Base-by-base conservation (phyloP, 2,888 invertebrate genomes). In the Leucania comma region DNA sequence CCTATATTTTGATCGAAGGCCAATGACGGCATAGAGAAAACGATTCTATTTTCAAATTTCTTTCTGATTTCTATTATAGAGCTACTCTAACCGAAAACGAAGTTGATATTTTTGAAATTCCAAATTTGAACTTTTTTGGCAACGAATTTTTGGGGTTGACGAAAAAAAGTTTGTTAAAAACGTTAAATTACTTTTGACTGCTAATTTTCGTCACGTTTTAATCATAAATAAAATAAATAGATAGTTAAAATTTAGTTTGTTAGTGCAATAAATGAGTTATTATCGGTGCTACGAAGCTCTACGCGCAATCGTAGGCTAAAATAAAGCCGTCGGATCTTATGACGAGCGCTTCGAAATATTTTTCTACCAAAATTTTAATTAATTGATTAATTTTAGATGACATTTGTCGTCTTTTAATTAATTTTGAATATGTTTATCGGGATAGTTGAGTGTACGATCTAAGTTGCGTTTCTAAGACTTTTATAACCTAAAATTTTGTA, bases 1-100 rank as follows among this genome's bases (percentile, higher is more conserved):
- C 93, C 94, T 93, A 95, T 94, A 95, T 95, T 95, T 95, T 93
- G 92, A 94, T 93, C 91, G 93, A 94, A 94, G 94, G 93, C 93
- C 93, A 95, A 93, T 93, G 91, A 93, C 90, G 89, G 86, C 86
- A 85, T 87, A 89, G 88, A 89, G 86, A 89, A 87, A 87, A 83
- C 82, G 84, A 78, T 86, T 87, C 81, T 72, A 81, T 79, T 81
- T 80, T 78, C 76, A 78, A 86, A 82, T 77, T 84, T 84, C 69
- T 77, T 77, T 72, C 50, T 22, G 53, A 64, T 68, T 75, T 68
- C 65, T 38, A 53, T 29, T 61, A 64, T 32, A 57, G 50, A 77
- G 56, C 32, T 42, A 10, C 35, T 51, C 0, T 8, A 26, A 61
- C 0, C n/a, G 20, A 46, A 53, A 46, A n/a, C 24, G 22, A 6